Evolutionary conservation across 2,113 vertebrate genomes (phyloP).

Genomic region (Procavia capensis): DNA sequence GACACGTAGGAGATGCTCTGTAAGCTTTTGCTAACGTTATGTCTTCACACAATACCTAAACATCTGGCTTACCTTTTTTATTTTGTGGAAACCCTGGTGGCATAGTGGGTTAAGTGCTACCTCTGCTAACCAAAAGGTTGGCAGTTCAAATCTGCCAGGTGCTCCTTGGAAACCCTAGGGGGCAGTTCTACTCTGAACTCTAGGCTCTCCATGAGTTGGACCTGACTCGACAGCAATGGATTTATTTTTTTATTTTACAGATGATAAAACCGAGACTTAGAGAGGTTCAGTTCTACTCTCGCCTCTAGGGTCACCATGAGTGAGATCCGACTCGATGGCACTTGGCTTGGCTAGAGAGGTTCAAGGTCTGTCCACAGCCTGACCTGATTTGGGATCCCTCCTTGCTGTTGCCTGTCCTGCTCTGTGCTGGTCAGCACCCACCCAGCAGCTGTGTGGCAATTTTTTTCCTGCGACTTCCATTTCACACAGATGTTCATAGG

Average conservation of each 20-base stretch:
- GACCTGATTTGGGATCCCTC: not conserved
- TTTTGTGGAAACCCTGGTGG: no score
- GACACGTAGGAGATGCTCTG: fast-evolving
- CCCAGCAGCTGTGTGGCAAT: not conserved
- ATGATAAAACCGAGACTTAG: not conserved
- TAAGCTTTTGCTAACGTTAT: not conserved
- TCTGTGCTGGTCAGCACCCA: not conserved
- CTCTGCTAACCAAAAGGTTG: no score
- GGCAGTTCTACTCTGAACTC: no score
- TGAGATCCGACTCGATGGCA: no score
- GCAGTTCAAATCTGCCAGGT: no score
- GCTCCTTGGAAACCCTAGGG: no score
- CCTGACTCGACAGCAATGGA: no score
- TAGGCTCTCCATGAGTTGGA: no score
- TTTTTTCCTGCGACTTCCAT: not conserved
- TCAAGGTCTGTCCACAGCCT: not conserved
- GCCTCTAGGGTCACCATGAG: no score
- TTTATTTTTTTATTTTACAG: not conserved
- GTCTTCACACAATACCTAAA: not conserved
- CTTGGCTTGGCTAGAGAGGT: no score
- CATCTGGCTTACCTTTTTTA: not conserved
- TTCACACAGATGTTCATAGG: not conserved
- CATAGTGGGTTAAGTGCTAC: no score
- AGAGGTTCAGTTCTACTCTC: no score
- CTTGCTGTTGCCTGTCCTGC: not conserved